Base-by-base conservation (phyloP, 2,797 vertebrate species). In the Pagetopsis macropterus region DNA sequence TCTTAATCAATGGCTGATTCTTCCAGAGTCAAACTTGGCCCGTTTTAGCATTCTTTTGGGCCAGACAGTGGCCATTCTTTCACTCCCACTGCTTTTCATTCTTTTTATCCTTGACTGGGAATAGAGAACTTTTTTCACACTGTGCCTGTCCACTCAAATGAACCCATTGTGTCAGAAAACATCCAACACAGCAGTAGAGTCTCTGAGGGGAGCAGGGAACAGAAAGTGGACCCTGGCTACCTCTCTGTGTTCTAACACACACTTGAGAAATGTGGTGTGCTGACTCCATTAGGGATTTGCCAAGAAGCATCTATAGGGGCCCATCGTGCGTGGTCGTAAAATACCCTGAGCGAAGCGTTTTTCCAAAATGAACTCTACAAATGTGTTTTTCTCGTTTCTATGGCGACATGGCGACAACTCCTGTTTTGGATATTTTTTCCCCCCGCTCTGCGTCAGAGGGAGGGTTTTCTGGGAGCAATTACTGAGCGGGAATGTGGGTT, bases 241-340 rank as follows among this genome's bases (percentile, higher is more conserved):
- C 70, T 76, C 58, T 52, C 44, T 72, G 75, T 83, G 65, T 83
- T 88, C 77, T 91, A 41, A 50, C 88, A 85, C 41, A 3, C 5
- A 23, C 72, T 84, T 78, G 91, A 91, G 89, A 92, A 94, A 93
- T 91, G 81, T 87, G 81, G 80, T 87, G 84, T 90, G 85, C 92
- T 83, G 58, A 85, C 84, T 89, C 87, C 82, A 78, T 21, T 17
- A 4, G 62, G 75, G 62, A 21, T 76, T 71, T 83, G 86, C 83
- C 87, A 89, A 78, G 78, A 79, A 72, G 55, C 27, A 1, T 78
- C 79, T 50, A 73, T 17, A 40, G 17, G 33, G 46, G 43, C 61
- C 73, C 44, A 16, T 58, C 67, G 6, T 68, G 75, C 43, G 9
- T 55, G 59, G 63, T 46, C 9, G 37, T 82, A 79, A 78, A 86